Percentiles rank a stretch among this genome's conserved stretches.
Evolutionary conservation across 2,113 vertebrate species (phyloP).

Genomic region (Pelvicachromis taeniatus): DNA sequence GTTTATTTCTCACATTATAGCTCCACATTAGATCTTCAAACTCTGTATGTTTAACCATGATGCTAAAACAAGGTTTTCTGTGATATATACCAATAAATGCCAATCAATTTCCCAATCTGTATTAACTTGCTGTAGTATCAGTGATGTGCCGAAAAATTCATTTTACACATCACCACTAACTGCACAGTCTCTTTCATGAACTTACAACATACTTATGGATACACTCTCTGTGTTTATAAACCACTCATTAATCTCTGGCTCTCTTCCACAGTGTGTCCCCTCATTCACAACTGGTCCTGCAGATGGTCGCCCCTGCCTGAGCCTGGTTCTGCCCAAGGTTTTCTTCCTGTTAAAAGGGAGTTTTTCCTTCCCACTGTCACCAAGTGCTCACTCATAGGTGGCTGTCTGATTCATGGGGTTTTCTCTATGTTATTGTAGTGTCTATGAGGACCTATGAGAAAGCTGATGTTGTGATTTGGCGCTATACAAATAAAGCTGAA

Average conservation of each 20-base stretch:
- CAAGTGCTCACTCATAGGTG: neutral
- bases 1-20: neutral
- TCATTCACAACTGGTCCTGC: neutral
- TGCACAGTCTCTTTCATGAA: neutral
- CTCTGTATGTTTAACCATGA: fast-evolving
- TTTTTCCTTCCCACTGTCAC: neutral
- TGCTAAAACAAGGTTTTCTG: neutral
- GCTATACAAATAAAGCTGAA: neutral
- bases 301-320: neutral
- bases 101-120: neutral
- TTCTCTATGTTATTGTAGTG: neutral
- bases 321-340: neutral
- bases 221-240: neutral
- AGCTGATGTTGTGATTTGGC: neutral
- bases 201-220: neutral
- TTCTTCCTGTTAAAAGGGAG: neutral
- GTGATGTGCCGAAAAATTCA: neutral
- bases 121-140: neutral
- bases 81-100: neutral
- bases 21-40: neutral
- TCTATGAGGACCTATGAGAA: neutral
- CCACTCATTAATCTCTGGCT: neutral
- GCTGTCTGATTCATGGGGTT: neutral
- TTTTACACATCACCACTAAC: neutral
- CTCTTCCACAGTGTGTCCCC: neutral